A percentile compares a stretch with the other conserved stretches of the same genome.
phyloP scores from a whole-genome alignment of 2,113 vertebrate genomes.

The Ammospiza nelsoni region DNA sequence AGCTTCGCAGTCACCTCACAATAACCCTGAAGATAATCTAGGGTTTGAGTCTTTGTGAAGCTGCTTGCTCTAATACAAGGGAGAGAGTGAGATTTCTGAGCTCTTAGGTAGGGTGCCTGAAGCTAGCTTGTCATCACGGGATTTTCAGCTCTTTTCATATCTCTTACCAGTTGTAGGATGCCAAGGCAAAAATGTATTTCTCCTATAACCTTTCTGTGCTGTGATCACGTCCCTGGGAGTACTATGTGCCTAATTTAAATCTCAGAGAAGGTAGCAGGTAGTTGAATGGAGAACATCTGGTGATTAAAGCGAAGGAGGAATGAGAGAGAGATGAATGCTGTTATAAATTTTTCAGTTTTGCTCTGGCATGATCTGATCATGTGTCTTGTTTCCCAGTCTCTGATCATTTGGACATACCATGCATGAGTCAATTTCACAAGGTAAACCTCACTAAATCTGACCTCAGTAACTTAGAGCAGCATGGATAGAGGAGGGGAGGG shows the following conservation, averaged over 20 bases:
- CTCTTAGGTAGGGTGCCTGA: not conserved
- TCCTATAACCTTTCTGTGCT: not conserved
- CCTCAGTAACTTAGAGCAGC: not conserved
- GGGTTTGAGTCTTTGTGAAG: conserved; percentile 45
- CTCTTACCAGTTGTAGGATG: not conserved
- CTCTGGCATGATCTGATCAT: not conserved
- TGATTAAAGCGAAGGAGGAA: not conserved
- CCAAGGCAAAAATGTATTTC: not conserved
- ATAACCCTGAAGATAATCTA: conserved; percentile 67
- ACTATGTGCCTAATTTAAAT: not conserved
- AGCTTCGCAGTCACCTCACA: conserved; percentile 49
- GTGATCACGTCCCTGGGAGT: not conserved
- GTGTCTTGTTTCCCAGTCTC: not conserved
- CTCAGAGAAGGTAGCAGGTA: not conserved
- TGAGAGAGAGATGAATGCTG: not conserved
- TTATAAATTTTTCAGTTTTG: not conserved
- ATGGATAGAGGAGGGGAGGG: not conserved
- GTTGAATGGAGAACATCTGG: not conserved
- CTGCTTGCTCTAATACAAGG: not conserved
- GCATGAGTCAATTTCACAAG: not conserved
- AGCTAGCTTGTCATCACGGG: conserved; percentile 8
- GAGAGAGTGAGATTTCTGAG: conserved; percentile 26
- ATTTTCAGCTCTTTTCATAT: conserved; percentile 7
- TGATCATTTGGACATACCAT: not conserved
- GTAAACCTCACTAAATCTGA: not conserved